Evolutionary conservation across 2,797 vertebrate species (phyloP), one percentile per base, ranked within the genome.

Genomic region (Coregonus suidteri): DNA sequence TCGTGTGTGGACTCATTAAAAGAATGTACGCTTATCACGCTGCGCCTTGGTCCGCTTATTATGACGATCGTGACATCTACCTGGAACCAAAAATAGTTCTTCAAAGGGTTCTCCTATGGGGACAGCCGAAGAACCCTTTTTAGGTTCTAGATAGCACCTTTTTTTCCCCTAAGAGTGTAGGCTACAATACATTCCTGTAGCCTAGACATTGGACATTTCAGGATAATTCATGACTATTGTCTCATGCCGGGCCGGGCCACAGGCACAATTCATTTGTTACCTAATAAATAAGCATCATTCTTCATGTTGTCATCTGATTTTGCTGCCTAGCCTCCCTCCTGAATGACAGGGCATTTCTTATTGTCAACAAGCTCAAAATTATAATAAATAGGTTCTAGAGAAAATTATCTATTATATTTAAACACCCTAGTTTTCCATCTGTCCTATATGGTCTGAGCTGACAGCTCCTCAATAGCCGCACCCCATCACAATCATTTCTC

Each of bases 391-490:
- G 31, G 37, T 41, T 73, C 16, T 35, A 18, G 66, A 64, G 64
- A 73, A 14, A 51, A 5, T 54, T 4, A 54, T 56, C 53, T 34
- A 70, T 20, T 75, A 69, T 15, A 74, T 81, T 81, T 15, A 77
- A 53, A 53, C 51, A 25, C 3, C 41, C 18, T 13, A 47, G 69
- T 71, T 5, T 41, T 6, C 62, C 25, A 25, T 74, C 30, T 75
- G 54, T 78, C 59, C 65, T 75, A 81, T 73, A 76, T 52, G 34
- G 3, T 77, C 67, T 79, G 47, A 73, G 72, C 7, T 88, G 86
- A 80, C 88, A 88, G 84, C 76, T 86, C 79, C 65, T 88, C 86
- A 75, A 82, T 84, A 90, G 93, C 92, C 94, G 93, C 93, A 93
- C 93, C 93, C 92, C 84, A 68, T 64, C 77, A 81, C 83, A 87